Evolutionary conservation across 1,140 invertebrate genomes (phyloP), one percentile per base, ranked within the genome.

Genomic region (Zaprionus kolodkinae): DNA sequence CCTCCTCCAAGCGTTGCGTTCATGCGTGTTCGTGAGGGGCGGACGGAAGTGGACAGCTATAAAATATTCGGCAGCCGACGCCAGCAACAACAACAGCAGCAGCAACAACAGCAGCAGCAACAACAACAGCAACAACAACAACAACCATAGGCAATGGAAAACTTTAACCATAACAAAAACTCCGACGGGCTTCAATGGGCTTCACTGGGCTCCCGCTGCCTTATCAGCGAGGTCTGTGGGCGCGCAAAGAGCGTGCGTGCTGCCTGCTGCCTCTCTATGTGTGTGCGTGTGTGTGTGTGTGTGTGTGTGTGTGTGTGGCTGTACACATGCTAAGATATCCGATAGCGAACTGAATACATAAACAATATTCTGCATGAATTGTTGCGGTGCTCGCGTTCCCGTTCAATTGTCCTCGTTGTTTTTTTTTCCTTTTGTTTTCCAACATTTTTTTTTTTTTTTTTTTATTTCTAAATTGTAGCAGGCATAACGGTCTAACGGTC

Each of bases 131-230:
- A 30, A 6, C 1, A 27, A 54, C 60, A 43, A 35, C 25, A 50
- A 50, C 25, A 33, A 36, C 15, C 40, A 13, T n/a, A 40, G 59
- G 17, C 25, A 40, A 13, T 61, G 48, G 38, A 55, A 74, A 84
- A 81, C 78, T 84, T 85, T 84, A 78, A 68, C 67, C 70, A 85
- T 78, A 85, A 85, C 73, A 85, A 83, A 85, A 83, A 72, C 67
- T 64, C 62, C 64, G 10, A 52, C 59, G n/a, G 38, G 21, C 43
- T 66, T 45, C 62, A 52, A 50, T 50, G 45, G 45, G 45, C 45
- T 50, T 50, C 45, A 50, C 45, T 50, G 45, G 45, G 45, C 48
- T 17, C n/a, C 4, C 67, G 27, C 21, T 61, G 69, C 74, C 74
- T 80, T 85, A 84, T 85, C 81, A 71, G 76, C 21, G 21, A 67